These are phyloP conservation scores for Cyclopterus lumpus DNA, from an alignment of 2,797 vertebrate species.

Conservation along the genomic window DNA sequence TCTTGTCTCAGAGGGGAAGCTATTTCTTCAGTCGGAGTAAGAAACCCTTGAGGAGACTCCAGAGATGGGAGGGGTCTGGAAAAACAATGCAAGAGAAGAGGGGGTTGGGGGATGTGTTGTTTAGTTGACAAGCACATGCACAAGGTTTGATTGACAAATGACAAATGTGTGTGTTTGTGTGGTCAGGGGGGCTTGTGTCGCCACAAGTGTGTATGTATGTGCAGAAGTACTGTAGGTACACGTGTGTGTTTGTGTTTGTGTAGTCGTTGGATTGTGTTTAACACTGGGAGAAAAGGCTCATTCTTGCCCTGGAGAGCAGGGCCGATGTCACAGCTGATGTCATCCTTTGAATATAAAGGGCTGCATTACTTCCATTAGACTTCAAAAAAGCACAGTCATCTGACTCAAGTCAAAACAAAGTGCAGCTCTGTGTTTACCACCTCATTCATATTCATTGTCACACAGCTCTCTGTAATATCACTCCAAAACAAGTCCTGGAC, in stretches of 20 bases:
- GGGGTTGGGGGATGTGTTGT: constrained; percentile 49
- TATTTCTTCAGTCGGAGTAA: constrained; percentile 76
- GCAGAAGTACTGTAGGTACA: constrained; percentile 1
- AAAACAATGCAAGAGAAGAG: constrained; percentile 59
- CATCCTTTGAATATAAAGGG: constrained; percentile 81
- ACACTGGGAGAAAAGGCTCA: constrained; percentile 74
- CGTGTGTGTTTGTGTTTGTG: constrained; percentile 14
- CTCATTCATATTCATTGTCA: constrained; percentile 78
- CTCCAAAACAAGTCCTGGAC: constrained; percentile 37
- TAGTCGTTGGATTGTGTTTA: constrained; percentile 48
- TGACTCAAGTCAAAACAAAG: constrained; percentile 70
- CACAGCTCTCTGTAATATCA: constrained; percentile 49
- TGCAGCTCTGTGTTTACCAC: constrained; percentile 74
- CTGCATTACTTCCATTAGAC: constrained; percentile 73
- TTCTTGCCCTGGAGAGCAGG: constrained; percentile 80
- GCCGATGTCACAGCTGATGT: constrained; percentile 86
- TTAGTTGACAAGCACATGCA: constrained; percentile 57
- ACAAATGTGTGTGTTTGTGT: constrained; percentile 51
- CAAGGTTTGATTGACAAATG: constrained; percentile 56
- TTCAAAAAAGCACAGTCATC: constrained; percentile 66
- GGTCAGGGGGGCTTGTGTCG: neutral
- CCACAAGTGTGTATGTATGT: constrained; percentile 2
- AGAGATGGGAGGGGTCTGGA: constrained; percentile 79
- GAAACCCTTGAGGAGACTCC: constrained; percentile 81
- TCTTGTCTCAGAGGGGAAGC: constrained; percentile 47